These are phyloP conservation scores for Coenonympha glycerion DNA, from an alignment of 2,888 invertebrate species.

Conservation along the genomic window DNA sequence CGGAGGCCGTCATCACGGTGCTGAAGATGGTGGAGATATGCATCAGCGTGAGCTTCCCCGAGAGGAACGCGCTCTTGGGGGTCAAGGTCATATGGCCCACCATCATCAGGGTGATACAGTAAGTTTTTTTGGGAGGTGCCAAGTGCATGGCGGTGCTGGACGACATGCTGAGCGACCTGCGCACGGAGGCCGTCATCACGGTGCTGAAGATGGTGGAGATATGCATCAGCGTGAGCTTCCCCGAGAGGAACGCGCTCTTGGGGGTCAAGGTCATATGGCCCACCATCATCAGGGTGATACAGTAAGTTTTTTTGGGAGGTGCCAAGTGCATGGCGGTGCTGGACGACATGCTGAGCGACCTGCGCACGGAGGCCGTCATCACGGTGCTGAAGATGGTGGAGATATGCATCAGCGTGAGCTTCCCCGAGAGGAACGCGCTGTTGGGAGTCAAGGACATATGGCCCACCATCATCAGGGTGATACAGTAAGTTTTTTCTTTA, in stretches of 20 bases:
- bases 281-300: slow-evolving; percentile 57
- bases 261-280: slow-evolving; percentile 74
- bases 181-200: slow-evolving; percentile 73
- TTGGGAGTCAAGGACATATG: slow-evolving; percentile 76
- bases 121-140: slow-evolving; percentile 38
- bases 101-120: slow-evolving; percentile 60
- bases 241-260: slow-evolving; percentile 83
- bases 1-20: slow-evolving; percentile 76
- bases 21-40: slow-evolving; percentile 80
- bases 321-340: slow-evolving; percentile 81
- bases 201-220: slow-evolving; percentile 80
- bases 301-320: slow-evolving; percentile 68
- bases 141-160: slow-evolving; percentile 82
- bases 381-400: slow-evolving; percentile 80
- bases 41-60: slow-evolving; percentile 82
- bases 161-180: slow-evolving; percentile 85
- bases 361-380: slow-evolving; percentile 75
- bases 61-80: slow-evolving; percentile 83
- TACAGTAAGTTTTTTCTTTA: slow-evolving; percentile 58
- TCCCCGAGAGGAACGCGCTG: slow-evolving; percentile 82
- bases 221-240: slow-evolving; percentile 83
- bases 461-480: slow-evolving; percentile 60
- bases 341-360: slow-evolving; percentile 84
- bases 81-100: slow-evolving; percentile 71
- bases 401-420: slow-evolving; percentile 83